Evolutionary conservation across 2,797 vertebrate species (phyloP), one percentile per base, ranked within the genome.

Genomic region (Podargus strigoides): DNA sequence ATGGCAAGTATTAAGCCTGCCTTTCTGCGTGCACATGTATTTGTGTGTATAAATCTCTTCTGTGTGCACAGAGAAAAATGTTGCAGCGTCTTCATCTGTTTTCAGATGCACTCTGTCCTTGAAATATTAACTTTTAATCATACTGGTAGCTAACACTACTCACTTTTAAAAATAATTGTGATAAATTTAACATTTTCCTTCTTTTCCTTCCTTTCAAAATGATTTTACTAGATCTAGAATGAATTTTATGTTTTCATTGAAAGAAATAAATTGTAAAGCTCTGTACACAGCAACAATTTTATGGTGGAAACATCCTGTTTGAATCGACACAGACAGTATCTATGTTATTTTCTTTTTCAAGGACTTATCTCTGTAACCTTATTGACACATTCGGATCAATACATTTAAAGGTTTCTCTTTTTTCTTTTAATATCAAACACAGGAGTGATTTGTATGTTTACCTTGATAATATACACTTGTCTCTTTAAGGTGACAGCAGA

Each of bases 401-500:
- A 96, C 34, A 55, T 95, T 97, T 95, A 97, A 97, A 96, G 74
- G 34, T 83, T 75, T 86, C 44, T 79, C 39, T 53, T 85, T 89
- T 49, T 24, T 92, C 93, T 90, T 91, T 68, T 68, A 73, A 95
- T 96, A 96, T 97, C 78, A 97, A 97, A 97, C 94, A 81, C 91
- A 96, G 75, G 63, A 95, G 94, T 95, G 95, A 96, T 97, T 97
- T 96, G 85, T 97, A 69, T 97, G 96, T 98, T 97, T 97, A 93
- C 92, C 52, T 63, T 95, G 94, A 96, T 97, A 97, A 97, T 96
- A 97, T 89, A 97, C 89, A 97, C 97, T 98, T 97, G 95, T 98
- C 98, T 98, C 96, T 96, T 97, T 97, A 98, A 98, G 93, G 96
- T 97, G 98, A 98, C 97, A 97, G 98, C 97, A 97, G 97, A 97